phyloP scores from a whole-genome alignment of 1,140 invertebrate genomes.

The Wasmannia auropunctata region DNA sequence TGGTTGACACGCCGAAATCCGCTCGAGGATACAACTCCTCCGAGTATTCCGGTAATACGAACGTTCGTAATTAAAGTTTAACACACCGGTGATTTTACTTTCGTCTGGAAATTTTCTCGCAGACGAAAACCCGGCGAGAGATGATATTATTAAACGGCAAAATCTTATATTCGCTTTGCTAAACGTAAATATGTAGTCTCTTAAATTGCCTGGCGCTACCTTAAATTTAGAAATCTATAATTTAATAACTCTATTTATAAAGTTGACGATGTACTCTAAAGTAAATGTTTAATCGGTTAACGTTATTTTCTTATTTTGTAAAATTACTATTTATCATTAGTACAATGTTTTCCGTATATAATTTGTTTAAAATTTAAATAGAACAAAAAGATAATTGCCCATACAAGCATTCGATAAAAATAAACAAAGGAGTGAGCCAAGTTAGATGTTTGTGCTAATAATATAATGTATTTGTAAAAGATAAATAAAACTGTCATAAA shows the following conservation, averaged over 20 bases:
- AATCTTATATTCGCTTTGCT: neutral
- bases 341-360: neutral
- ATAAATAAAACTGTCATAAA: too few species aligned
- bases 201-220: neutral
- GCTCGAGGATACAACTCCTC: neutral
- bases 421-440: too few species aligned
- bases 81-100: constrained; percentile 37
- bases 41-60: neutral
- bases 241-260: neutral
- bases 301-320: neutral
- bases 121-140: neutral
- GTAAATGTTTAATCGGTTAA: neutral
- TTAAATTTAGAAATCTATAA: neutral
- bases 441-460: too few species aligned
- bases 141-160: neutral
- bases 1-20: constrained; percentile 6
- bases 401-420: too few species aligned
- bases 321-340: neutral
- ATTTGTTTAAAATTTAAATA: too few species aligned
- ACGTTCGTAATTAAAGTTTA: constrained; percentile 42
- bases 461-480: too few species aligned
- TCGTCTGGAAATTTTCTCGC: neutral
- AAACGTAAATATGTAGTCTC: neutral
- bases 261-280: neutral
- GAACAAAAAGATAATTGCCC: too few species aligned